A percentile compares a stretch with the other conserved stretches of the same genome.
Conservation (phyloP, 1,140 invertebrate species). For the Trichonephila clavipes region DNA sequence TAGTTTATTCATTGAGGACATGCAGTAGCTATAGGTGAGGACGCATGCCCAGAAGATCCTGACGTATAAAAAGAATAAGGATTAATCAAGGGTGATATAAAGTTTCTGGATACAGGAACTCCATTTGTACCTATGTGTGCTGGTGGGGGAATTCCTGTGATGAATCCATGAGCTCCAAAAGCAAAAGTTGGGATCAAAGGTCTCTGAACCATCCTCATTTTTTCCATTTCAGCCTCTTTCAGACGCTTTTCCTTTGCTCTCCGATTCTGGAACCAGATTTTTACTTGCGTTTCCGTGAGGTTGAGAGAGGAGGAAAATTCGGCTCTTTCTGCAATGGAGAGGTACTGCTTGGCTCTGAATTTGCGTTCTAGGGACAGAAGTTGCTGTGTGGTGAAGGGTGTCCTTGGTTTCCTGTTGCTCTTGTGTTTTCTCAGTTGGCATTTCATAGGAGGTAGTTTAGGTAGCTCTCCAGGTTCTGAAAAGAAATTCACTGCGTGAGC, state of each 20-base stretch:
- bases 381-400: constrained; percentile 98
- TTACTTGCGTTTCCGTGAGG: constrained; percentile 92
- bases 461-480: constrained; percentile 69
- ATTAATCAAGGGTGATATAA: constrained; percentile 42
- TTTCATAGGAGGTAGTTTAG: constrained; percentile 84
- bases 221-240: constrained; percentile 81
- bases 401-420: constrained; percentile 97
- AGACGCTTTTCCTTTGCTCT: constrained; percentile 83
- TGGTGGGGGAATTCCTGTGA: constrained; percentile 58
- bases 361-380: constrained; percentile 96
- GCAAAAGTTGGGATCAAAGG: constrained; percentile 62
- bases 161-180: constrained; percentile 48
- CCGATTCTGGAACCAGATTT: constrained; percentile 83
- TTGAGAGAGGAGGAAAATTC: constrained; percentile 96
- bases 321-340: constrained; percentile 96
- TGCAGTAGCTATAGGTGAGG: constrained; percentile 66
- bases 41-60: constrained; percentile 57
- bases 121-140: constrained; percentile 60
- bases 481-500: constrained; percentile 26
- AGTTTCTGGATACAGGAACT: constrained; percentile 49
- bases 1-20: constrained; percentile 53
- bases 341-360: constrained; percentile 97
- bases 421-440: constrained; percentile 97
- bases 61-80: constrained; percentile 69
- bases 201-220: constrained; percentile 80